phyloP scores from a whole-genome alignment of 2,888 invertebrate genomes.

The Falcaria lacertinaria region DNA sequence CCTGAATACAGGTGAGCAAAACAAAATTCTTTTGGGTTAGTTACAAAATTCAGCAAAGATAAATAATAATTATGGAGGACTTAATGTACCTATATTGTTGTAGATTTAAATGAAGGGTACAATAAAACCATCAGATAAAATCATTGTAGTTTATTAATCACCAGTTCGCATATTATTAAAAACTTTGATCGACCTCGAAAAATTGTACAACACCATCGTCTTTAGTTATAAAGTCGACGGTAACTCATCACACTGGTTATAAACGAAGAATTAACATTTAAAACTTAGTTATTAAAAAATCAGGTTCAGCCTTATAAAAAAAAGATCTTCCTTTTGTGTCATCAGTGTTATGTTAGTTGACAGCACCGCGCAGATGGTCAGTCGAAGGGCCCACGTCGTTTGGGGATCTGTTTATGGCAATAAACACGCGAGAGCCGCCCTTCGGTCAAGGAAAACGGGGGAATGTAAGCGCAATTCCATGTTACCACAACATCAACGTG shows the following conservation, averaged over 20 bases:
- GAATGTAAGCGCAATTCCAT: constrained; percentile 63
- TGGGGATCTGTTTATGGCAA: constrained; percentile 54
- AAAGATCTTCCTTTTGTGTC: constrained; percentile 72
- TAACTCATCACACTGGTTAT: constrained; percentile 67
- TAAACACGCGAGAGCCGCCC: constrained; percentile 73
- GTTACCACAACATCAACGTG: constrained; percentile 42
- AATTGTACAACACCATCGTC: constrained; percentile 66
- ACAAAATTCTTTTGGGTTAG: no score
- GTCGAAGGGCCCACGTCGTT: constrained; percentile 64
- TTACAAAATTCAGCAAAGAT: no score
- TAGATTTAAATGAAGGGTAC: background rate
- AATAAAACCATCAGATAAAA: constrained; percentile 53
- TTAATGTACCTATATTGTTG: background rate
- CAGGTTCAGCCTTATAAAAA: constrained; percentile 77
- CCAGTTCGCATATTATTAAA: constrained; percentile 72
- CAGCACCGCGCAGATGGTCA: constrained; percentile 54
- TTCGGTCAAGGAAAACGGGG: constrained; percentile 67
- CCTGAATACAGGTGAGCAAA: no score
- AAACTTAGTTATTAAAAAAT: constrained; percentile 73
- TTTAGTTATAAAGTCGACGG: constrained; percentile 57
- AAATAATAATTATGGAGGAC: no score
- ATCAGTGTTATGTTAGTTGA: constrained; percentile 40
- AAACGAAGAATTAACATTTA: constrained; percentile 66
- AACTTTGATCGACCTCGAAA: constrained; percentile 68
- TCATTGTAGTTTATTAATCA: constrained; percentile 71